Evolutionary conservation across 2,113 vertebrate genomes (phyloP), one percentile per base, ranked within the genome.

Genomic region (Spea bombifrons): DNA sequence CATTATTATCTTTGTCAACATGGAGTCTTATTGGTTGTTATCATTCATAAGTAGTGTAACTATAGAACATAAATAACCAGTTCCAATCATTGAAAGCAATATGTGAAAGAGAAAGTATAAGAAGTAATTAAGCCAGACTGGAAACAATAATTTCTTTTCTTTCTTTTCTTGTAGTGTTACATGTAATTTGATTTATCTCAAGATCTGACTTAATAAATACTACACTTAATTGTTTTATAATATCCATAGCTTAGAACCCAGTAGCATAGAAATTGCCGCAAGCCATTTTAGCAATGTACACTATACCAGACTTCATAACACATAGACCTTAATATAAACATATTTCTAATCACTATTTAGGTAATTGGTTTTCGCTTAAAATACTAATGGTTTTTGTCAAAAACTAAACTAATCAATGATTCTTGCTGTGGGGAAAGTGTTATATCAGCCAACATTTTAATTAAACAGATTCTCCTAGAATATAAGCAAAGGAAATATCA

Each of bases 321-420:
- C 45, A 44, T 68, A 80, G 44, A 80, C 45, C 59, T 80, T 73
- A 66, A 68, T 80, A 73, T 74, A 80, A 73, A 44, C 15, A 50
- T 74, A 63, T 73, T 68, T 68, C 71, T 80, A 73, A 80, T 80
- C 78, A 74, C 71, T 12, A 53, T 77, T 72, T 46, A 73, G 55
- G 49, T 69, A 73, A 69, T 77, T 77, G 48, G 71, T 82, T 74
- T 81, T 66, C 45, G 66, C 68, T 83, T 0, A 2, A 1, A 75
- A 64, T 8, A 45, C 66, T 71, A 15, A 68, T 74, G 17, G 48
- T 9, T 5, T 75, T 73, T 64, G 30, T 64, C 4, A 9, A 76
- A 66, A 61, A 75, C 30, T 82, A 73, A 30, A 84, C 82, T 64
- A 53, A 7, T 82, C 10, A 78, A 78, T 2, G n/a, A 0, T 61